Conservation (phyloP, 2,888 invertebrate species). For the Nephrotoma flavescens region DNA sequence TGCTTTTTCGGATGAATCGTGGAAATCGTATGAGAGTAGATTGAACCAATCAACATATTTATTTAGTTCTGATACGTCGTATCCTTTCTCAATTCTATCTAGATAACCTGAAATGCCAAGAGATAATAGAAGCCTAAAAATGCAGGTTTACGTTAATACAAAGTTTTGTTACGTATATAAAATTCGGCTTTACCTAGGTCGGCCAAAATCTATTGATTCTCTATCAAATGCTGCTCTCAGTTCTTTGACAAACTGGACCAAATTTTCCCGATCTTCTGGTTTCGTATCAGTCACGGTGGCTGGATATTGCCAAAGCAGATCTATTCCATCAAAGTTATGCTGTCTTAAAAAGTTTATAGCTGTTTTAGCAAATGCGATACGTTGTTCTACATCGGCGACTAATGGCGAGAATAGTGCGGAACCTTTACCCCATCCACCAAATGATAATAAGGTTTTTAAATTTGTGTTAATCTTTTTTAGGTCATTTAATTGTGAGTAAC, state of each 20-base stretch:
- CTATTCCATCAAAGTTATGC: slow-evolving; percentile 85
- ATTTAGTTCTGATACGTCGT: slow-evolving; percentile 74
- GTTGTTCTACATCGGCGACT: slow-evolving; percentile 60
- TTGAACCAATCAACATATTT: slow-evolving; percentile 88
- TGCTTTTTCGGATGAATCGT: slow-evolving; percentile 79
- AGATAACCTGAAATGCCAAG: slow-evolving; percentile 92
- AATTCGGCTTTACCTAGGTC: slow-evolving; percentile 33
- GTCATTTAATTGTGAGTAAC: slow-evolving; percentile 86
- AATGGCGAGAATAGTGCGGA: slow-evolving; percentile 79
- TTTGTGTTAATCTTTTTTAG: slow-evolving; percentile 86
- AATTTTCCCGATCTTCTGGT: slow-evolving; percentile 71
- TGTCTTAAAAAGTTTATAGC: slow-evolving; percentile 73
- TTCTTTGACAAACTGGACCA: slow-evolving; percentile 77
- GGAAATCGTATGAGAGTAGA: slow-evolving; percentile 81
- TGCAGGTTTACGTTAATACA: not conserved
- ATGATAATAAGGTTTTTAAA: slow-evolving; percentile 77
- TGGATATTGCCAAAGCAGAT: slow-evolving; percentile 69
- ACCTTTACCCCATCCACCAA: slow-evolving; percentile 93
- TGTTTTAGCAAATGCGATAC: slow-evolving; percentile 70
- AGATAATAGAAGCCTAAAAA: slow-evolving; percentile 57
- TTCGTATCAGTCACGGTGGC: slow-evolving; percentile 46
- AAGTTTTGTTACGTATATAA: not conserved
- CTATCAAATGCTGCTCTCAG: slow-evolving; percentile 76
- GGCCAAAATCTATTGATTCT: slow-evolving; percentile 70
- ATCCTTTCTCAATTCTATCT: slow-evolving; percentile 85